phyloP scores from a whole-genome alignment of 2,888 invertebrate genomes.

The Acrobasis repandana region DNA sequence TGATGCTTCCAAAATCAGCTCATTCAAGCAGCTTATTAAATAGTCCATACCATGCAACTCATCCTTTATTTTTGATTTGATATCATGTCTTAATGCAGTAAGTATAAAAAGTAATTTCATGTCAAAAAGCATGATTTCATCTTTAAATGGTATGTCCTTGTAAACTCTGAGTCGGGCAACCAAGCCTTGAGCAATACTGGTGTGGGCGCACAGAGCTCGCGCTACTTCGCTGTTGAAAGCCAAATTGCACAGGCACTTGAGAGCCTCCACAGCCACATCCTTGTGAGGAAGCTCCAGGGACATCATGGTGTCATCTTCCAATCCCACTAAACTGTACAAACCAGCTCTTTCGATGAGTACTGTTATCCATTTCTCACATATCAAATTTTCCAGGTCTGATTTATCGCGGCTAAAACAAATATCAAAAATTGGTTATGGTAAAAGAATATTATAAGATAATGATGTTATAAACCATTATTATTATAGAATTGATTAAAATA shows the following conservation, averaged over 20 bases:
- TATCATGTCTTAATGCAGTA: conserved; percentile 90
- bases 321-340: conserved; percentile 71
- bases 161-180: conserved; percentile 87
- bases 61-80: conserved; percentile 85
- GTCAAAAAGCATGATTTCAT: conserved; percentile 92
- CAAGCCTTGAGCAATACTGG: conserved; percentile 87
- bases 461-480: too few species aligned
- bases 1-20: conserved; percentile 78
- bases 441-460: too few species aligned
- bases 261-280: conserved; percentile 87
- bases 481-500: too few species aligned
- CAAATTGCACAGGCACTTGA: conserved; percentile 95
- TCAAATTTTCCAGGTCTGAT: conserved; percentile 85
- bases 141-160: conserved; percentile 84
- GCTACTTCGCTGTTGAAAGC: conserved; percentile 86
- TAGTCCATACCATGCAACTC: conserved; percentile 87
- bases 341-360: conserved; percentile 87
- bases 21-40: conserved; percentile 86
- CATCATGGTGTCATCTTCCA: conserved; percentile 58
- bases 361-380: conserved; percentile 86
- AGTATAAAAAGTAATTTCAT: conserved; percentile 94
- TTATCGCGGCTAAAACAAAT: conserved; percentile 89
- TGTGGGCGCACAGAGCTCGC: conserved; percentile 74
- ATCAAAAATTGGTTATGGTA: neutral
- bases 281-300: conserved; percentile 67